These are phyloP conservation scores for Rutilus rutilus DNA, from an alignment of 2,113 vertebrate species.

Conservation along the genomic window DNA sequence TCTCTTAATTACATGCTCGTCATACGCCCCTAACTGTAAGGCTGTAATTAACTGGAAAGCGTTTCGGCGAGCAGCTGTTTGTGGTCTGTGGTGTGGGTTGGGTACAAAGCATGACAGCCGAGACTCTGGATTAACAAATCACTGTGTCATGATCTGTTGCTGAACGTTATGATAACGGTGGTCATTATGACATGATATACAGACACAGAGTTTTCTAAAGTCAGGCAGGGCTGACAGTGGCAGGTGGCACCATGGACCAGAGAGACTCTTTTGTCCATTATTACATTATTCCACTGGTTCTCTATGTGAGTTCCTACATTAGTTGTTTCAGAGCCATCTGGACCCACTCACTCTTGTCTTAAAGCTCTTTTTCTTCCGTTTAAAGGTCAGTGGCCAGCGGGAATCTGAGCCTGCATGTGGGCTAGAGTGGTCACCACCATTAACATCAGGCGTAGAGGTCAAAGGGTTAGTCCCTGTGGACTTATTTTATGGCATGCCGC, in stretches of 20 bases:
- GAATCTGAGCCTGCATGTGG: conserved; percentile 23
- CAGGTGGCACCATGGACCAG: conserved; percentile 31
- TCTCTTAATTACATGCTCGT: conserved; percentile 53
- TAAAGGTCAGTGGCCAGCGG: conserved; percentile 36
- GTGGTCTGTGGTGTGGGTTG: conserved; percentile 43
- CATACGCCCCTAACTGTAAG: conserved; percentile 21
- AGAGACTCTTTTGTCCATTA: conserved; percentile 18
- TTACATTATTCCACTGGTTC: conserved; percentile 7
- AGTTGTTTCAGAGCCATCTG: conserved; percentile 37
- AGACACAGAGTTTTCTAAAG: background rate
- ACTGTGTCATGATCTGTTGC: conserved; percentile 21
- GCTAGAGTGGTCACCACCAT: conserved; percentile 25
- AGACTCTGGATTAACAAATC: conserved; percentile 37
- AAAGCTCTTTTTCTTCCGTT: background rate
- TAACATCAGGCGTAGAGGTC: conserved; percentile 24
- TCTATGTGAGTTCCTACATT: conserved; percentile 9
- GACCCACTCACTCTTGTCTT: conserved; percentile 8
- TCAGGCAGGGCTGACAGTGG: background rate
- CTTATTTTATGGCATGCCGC: conserved; percentile 8
- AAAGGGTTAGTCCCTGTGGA: conserved; percentile 35
- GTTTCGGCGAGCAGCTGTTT: conserved; percentile 45
- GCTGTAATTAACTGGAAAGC: conserved; percentile 49
- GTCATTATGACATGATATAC: conserved; percentile 22
- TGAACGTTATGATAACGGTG: conserved; percentile 11
- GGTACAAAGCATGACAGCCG: conserved; percentile 29